Base-by-base conservation (phyloP, 2,888 invertebrate species). In the Lepetodrilus schrolli region DNA sequence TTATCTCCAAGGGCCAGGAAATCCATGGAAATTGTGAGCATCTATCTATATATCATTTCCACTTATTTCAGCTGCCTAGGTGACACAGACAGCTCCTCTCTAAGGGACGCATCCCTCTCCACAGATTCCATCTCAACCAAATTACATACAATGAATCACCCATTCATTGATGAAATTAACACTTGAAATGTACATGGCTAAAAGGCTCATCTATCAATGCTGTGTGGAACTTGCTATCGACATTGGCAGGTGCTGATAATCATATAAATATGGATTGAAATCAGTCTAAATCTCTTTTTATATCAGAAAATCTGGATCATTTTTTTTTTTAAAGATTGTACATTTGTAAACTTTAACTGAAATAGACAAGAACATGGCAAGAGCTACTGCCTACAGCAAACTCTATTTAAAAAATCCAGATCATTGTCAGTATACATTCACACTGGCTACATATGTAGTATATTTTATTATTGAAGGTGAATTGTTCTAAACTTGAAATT, bases 41-140 rank as follows among this genome's bases (percentile, higher is more conserved):
- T 58, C 17, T 58, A 58, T 58, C 30, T 23, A 34, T 58, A 34
- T 58, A 58, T 58, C 58, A 58, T 58, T 58, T 26, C 58, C 58
- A 58, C 17, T 58, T 58, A 58, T 43, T 17, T 34, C 58, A 34
- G 34, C 23, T 13, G 34, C 17, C 58, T 34, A 58, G 58, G 58
- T 58, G 58, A 58, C 58, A 58, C 17, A 34, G 34, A 34, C 58
- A 58, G 4, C 23, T 7, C 7, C 23, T 51, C 51, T 51, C 51
- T 2, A 2, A 26, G 21, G 58, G 58, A 58, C 58, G 17, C 26
- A 30, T 58, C 58, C 13, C 30, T 4, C n/a, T 2, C 26, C 10
- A 7, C 30, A 4, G 58, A n/a, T 58, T 58, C 58, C 34, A 58
- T 34, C 58, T 7, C 17, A 17, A 7, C 58, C 30, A 5, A 58